These are phyloP conservation scores for Ascaphus truei DNA, from an alignment of 2,113 vertebrate species.

Conservation along the genomic window DNA sequence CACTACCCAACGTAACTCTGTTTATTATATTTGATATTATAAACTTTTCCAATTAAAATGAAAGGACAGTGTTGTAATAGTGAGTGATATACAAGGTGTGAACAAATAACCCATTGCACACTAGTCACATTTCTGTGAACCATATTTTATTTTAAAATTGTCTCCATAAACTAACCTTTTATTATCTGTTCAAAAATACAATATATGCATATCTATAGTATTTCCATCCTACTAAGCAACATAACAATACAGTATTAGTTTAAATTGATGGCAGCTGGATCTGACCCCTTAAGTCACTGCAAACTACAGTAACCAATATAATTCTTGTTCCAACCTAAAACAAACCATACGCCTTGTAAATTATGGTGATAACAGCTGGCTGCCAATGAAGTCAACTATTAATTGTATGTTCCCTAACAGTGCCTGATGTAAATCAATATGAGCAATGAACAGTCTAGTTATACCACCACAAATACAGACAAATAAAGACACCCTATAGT, in stretches of 20 bases:
- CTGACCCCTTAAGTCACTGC: conserved; percentile 7
- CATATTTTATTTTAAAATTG: too few species aligned
- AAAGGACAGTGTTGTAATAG: too few species aligned
- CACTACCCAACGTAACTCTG: too few species aligned
- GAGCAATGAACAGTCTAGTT: conserved; percentile 59
- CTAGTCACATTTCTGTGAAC: too few species aligned
- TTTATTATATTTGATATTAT: too few species aligned
- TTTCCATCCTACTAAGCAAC: too few species aligned
- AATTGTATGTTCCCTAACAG: conserved; percentile 67
- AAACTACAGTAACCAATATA: conserved; percentile 26
- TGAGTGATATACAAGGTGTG: too few species aligned
- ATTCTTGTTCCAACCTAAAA: conserved; percentile 36
- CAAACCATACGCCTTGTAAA: conserved; percentile 59
- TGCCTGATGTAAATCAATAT: conserved; percentile 67
- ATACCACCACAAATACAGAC: conserved; percentile 51
- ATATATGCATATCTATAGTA: too few species aligned
- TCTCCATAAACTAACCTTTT: too few species aligned
- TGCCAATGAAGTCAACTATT: conserved; percentile 71
- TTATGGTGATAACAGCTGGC: conserved; percentile 72
- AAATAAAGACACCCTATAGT: conserved; percentile 48
- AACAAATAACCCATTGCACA: too few species aligned
- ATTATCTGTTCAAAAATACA: too few species aligned
- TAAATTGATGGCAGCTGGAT: neutral
- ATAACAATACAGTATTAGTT: neutral
- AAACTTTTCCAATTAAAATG: too few species aligned